These are phyloP conservation scores for Clarias batrachus DNA, from an alignment of 2,113 vertebrate genomes.

Conservation along the genomic window DNA sequence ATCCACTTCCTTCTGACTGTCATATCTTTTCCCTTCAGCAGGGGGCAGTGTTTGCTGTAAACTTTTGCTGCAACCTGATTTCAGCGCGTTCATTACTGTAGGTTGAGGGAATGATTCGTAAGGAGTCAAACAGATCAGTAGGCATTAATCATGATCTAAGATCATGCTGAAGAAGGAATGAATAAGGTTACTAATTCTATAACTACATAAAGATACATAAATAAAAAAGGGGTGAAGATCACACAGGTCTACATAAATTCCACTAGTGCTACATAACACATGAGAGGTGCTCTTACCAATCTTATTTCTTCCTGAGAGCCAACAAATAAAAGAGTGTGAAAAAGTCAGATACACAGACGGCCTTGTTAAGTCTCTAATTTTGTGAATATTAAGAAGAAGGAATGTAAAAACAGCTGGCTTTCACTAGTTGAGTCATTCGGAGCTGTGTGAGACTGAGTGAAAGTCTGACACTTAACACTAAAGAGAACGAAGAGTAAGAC, in stretches of 20 bases:
- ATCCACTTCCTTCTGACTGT: not conserved
- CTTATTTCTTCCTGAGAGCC: conserved; percentile 52
- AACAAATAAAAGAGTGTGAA: conserved; percentile 24
- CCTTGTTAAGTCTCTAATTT: conserved; percentile 2
- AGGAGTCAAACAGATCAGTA: not conserved
- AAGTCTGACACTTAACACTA: conserved; percentile 2
- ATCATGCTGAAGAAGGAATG: not conserved
- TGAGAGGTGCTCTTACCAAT: conserved; percentile 47
- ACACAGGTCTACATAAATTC: conserved; percentile 8
- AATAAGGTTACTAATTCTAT: conserved; percentile 13
- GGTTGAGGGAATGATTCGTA: not conserved
- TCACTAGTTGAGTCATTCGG: not conserved
- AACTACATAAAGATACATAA: not conserved
- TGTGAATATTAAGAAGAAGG: not conserved
- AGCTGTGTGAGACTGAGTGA: not conserved
- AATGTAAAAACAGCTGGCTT: not conserved
- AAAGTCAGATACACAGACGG: not conserved
- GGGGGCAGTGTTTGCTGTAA: conserved; percentile 38
- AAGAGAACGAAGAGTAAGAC: not conserved
- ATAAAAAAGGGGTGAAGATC: not conserved
- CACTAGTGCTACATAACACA: conserved; percentile 15
- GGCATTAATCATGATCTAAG: not conserved
- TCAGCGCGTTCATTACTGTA: not conserved
- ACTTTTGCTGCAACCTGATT: not conserved
- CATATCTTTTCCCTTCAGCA: conserved; percentile 32